A percentile compares a stretch with the other conserved stretches of the same genome.
phyloP scores from a whole-genome alignment of 1,140 invertebrate species.

The Drosophila teissieri region DNA sequence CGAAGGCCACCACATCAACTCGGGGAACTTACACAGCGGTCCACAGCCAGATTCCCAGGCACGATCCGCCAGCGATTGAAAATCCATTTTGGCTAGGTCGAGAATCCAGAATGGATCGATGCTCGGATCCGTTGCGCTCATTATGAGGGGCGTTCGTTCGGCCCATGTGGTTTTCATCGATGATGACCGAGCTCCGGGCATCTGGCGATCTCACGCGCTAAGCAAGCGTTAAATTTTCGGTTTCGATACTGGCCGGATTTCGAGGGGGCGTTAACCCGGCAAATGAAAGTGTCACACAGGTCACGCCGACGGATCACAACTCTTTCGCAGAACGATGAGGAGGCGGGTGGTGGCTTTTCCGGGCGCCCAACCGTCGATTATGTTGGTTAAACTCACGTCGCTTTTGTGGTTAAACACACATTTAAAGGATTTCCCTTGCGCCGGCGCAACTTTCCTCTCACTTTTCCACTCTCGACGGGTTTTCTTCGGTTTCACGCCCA shows the following conservation, averaged over 20 bases:
- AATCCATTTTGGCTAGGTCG: slow-evolving; percentile 24
- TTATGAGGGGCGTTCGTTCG: slow-evolving; percentile 78
- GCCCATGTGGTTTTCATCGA: slow-evolving; percentile 60
- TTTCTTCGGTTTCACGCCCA: slow-evolving; percentile 46
- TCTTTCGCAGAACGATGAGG: slow-evolving; percentile 47
- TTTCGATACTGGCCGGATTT: slow-evolving; percentile 33
- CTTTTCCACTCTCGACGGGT: slow-evolving; percentile 29
- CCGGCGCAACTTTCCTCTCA: slow-evolving; percentile 60
- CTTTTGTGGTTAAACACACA: slow-evolving; percentile 76
- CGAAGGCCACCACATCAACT: neutral
- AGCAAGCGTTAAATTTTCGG: slow-evolving; percentile 71
- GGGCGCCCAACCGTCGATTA: slow-evolving; percentile 41
- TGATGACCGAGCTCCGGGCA: slow-evolving; percentile 57
- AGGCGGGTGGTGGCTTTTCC: slow-evolving; percentile 30
- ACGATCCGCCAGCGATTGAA: slow-evolving; percentile 4
- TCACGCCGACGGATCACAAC: slow-evolving; percentile 53
- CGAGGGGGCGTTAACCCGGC: slow-evolving; percentile 72
- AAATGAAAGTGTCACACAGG: slow-evolving; percentile 70
- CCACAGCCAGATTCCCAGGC: slow-evolving; percentile 4
- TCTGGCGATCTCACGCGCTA: slow-evolving; percentile 48
- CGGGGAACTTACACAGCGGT: slow-evolving; percentile 22
- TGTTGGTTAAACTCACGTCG: slow-evolving; percentile 70
- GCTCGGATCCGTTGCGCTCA: slow-evolving; percentile 51
- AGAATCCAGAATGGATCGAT: neutral
- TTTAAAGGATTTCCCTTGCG: slow-evolving; percentile 76